Evolutionary conservation across 1,140 invertebrate species (phyloP).

Genomic region (Nebria ingens): DNA sequence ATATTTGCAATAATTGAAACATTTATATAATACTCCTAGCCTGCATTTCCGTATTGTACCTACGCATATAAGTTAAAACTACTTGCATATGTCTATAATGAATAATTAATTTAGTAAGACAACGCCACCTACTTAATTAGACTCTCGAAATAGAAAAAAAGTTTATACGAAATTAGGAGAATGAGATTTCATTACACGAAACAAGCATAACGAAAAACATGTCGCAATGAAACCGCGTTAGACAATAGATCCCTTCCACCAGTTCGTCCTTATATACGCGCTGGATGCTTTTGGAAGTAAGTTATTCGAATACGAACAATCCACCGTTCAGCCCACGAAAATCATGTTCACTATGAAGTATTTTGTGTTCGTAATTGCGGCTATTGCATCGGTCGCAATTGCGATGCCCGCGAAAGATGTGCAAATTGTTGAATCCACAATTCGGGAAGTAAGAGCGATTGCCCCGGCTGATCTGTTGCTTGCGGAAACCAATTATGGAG

Average conservation of each 20-base stretch:
- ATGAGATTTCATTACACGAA: too few relatives aligned
- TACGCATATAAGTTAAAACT: too few relatives aligned
- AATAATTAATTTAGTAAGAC: too few relatives aligned
- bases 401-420: neutral
- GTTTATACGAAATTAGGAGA: too few relatives aligned
- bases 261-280: neutral
- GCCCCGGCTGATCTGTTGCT: slow-evolving; percentile 17
- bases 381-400: neutral
- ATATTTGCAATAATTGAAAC: neutral
- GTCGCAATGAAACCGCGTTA: neutral
- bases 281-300: too few relatives aligned
- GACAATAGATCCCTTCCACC: neutral
- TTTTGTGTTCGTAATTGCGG: neutral
- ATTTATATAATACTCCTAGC: neutral
- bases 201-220: neutral
- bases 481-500: slow-evolving; percentile 21
- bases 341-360: too few relatives aligned
- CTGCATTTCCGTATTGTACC: neutral
- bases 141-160: too few relatives aligned
- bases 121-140: too few relatives aligned
- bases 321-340: too few relatives aligned
- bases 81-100: too few relatives aligned
- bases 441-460: slow-evolving; percentile 26
- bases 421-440: slow-evolving; percentile 24
- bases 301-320: too few relatives aligned